phyloP scores from a whole-genome alignment of 37 sponge, comb jelly and placozoan genomes.

The Geodia barretti region DNA sequence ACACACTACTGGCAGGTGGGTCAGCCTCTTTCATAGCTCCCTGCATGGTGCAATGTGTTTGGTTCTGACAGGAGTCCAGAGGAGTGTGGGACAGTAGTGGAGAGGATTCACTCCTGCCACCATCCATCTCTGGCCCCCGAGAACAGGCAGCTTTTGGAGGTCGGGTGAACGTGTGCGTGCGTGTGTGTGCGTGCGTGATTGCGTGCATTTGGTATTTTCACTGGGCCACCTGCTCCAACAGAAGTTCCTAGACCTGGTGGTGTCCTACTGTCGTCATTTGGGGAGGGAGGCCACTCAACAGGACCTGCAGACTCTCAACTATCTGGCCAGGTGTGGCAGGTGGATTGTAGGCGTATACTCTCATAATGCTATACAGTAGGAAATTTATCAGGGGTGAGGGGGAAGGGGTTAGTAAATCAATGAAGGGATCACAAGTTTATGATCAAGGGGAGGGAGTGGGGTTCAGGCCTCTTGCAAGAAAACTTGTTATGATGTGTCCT shows the following conservation, averaged over 20 bases:
- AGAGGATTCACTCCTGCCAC: constrained; percentile 61
- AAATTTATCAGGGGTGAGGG: too few relatives aligned
- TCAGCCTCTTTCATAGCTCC: too few relatives aligned
- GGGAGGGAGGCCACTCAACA: background rate
- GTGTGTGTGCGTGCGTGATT: background rate
- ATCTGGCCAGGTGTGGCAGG: constrained; percentile 20
- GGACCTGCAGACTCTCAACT: constrained; percentile 16
- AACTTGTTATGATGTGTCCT: too few relatives aligned
- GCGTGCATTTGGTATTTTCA: background rate
- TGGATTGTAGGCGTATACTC: background rate
- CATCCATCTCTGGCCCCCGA: constrained; percentile 59
- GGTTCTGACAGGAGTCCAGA: constrained; percentile 32
- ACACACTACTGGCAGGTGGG: constrained; percentile 36
- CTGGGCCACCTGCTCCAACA: background rate
- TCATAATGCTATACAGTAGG: background rate
- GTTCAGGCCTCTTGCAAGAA: too few relatives aligned
- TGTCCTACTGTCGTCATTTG: constrained; percentile 25
- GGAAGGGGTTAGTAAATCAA: too few relatives aligned
- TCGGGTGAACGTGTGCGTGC: background rate
- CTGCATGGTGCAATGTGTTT: too few relatives aligned
- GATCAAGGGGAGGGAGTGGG: too few relatives aligned
- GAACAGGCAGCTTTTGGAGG: constrained; percentile 66
- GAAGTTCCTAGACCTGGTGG: constrained; percentile 33
- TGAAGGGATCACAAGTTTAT: too few relatives aligned
- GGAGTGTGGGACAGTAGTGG: constrained; percentile 66